Conservation (phyloP, 2,888 invertebrate species). For the Erpobdella octoculata region DNA sequence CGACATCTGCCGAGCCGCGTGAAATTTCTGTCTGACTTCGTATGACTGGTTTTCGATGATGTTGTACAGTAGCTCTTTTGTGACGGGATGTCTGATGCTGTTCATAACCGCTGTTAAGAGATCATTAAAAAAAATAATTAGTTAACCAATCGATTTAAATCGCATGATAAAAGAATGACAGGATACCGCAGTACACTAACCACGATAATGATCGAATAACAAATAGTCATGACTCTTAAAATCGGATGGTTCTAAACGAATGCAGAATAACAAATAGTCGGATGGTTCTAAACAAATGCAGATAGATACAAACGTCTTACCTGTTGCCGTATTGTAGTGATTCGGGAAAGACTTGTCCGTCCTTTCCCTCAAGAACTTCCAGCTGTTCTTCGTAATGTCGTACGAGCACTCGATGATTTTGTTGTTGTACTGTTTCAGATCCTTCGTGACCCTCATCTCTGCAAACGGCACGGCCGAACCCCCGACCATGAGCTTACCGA, state of each 20-base stretch:
- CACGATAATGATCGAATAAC: background rate
- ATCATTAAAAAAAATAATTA: too few species aligned
- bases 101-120: conserved; percentile 75
- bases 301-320: conserved; percentile 57
- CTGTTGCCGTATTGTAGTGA: conserved; percentile 71
- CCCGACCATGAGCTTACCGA: conserved; percentile 67
- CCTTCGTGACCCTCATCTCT: conserved; percentile 48
- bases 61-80: conserved; percentile 69
- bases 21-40: background rate
- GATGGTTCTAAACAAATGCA: conserved; percentile 16
- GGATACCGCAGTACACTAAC: background rate
- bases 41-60: conserved; percentile 37
- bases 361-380: conserved; percentile 89
- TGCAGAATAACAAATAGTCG: background rate
- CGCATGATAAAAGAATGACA: too few species aligned
- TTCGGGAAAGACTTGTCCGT: conserved; percentile 95
- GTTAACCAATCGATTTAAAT: too few species aligned
- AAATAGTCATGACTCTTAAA: background rate
- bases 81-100: conserved; percentile 76
- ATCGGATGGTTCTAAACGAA: background rate
- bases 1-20: background rate
- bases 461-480: conserved; percentile 49
- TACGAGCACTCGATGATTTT: conserved; percentile 92
- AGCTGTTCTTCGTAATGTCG: conserved; percentile 63
- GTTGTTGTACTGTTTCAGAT: conserved; percentile 62